Evolutionary conservation across 1,140 invertebrate species (phyloP), one percentile per base, ranked within the genome.

Genomic region (Zaprionus taronus): DNA sequence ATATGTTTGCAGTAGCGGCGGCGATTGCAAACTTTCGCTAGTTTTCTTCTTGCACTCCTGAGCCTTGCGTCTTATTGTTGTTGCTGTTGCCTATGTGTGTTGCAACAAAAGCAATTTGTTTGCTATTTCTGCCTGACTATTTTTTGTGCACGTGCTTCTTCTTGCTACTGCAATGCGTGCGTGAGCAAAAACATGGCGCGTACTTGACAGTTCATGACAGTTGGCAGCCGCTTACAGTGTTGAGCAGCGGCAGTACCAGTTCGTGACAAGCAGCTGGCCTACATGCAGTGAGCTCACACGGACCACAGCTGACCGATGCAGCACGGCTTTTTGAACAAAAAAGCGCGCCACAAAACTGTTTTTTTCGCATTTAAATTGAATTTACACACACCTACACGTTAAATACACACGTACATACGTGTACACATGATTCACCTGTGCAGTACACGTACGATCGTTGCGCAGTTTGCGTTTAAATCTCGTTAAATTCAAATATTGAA

Each of bases 131-230:
- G 36, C n/a, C 49, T 34, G 36, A 24, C 56, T 49, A 49, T 55
- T 62, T 36, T 36, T 47, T 47, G 38, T 62, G 49, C 69, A 67
- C 63, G 69, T 72, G 62, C 74, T 72, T 75, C 74, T 77, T 67
- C 69, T 77, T 77, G 44, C 69, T 20, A 72, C 63, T 55, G 63
- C 57, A 72, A 75, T 75, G 72, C 72, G 72, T 75, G 74, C 74
- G 62, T 66, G 69, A 77, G 74, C 74, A 67, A 77, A 77, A 77
- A 72, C 62, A 77, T 77, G 74, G 74, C 74, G 74, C 69, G 70
- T 66, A 57, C 49, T 73, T 77, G 69, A 77, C 69, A 77, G 74
- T 77, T 77, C 49, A 34, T 70, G 70, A 77, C 74, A 72, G 47
- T 55, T 57, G 28, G 51, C 57, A 38, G 61, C 61, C 47, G 56